Percentiles rank a stretch among this genome's conserved stretches.
These are phyloP conservation scores for Smittia sp. DNA, from an alignment of 2,888 invertebrate species.

Conservation along the genomic window DNA sequence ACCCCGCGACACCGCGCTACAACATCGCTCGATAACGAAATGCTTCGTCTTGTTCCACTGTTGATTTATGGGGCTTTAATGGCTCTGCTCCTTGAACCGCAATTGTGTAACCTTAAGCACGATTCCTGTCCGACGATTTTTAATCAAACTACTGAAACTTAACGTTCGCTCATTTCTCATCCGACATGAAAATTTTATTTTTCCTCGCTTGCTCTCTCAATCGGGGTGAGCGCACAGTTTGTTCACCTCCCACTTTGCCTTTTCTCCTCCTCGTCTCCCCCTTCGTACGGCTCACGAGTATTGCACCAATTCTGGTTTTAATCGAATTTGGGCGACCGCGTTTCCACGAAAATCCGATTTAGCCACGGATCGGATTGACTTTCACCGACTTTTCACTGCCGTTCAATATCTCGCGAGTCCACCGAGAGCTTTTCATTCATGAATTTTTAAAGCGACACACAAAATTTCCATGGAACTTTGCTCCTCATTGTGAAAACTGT, in stretches of 20 bases:
- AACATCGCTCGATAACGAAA: constrained; percentile 27
- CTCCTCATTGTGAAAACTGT: neutral
- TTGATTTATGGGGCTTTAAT: constrained; percentile 13
- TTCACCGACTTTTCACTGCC: neutral
- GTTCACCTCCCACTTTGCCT: neutral
- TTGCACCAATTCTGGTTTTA: constrained; percentile 10
- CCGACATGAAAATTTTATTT: neutral
- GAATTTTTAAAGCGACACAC: constrained; percentile 38
- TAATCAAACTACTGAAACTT: constrained; percentile 6
- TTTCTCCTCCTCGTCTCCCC: neutral
- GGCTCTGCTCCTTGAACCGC: constrained; percentile 1
- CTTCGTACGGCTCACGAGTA: neutral
- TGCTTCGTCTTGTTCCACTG: neutral
- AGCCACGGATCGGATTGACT: neutral
- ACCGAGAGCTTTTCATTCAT: constrained; percentile 24
- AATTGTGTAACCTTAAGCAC: constrained; percentile 10
- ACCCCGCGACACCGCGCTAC: neutral
- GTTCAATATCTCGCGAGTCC: neutral
- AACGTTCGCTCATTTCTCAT: neutral
- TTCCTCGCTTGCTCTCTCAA: neutral
- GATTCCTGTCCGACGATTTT: neutral
- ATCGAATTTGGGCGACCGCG: constrained; percentile 5
- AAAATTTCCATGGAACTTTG: neutral
- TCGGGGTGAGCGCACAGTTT: neutral
- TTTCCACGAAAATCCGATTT: neutral